Conservation (phyloP, 37 sponge, comb jelly and placozoan genomes). For the Dysidea cf. avara region DNA sequence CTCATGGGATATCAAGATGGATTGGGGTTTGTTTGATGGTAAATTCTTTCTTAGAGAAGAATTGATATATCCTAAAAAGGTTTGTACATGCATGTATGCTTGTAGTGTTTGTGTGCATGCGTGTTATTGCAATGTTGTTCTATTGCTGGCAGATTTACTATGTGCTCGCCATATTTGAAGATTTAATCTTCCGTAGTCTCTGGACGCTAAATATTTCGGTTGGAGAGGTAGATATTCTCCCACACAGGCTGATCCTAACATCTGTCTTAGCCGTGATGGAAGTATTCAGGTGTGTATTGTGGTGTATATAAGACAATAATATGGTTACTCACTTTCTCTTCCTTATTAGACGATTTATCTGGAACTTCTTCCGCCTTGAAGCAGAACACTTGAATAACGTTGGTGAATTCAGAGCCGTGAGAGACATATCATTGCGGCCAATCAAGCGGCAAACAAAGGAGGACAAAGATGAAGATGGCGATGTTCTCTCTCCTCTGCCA, state of each 20-base stretch:
- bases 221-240: constrained; percentile 40
- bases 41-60: constrained; percentile 59
- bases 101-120: not conserved
- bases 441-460: too few relatives aligned
- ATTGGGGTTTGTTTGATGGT: constrained; percentile 85
- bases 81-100: constrained; percentile 17
- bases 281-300: constrained; percentile 46
- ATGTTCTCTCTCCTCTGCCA: too few relatives aligned
- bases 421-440: constrained; percentile 77
- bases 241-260: constrained; percentile 41
- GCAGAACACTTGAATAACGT: constrained; percentile 91
- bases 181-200: constrained; percentile 59
- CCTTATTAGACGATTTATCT: constrained; percentile 60
- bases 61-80: constrained; percentile 72
- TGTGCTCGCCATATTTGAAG: constrained; percentile 62
- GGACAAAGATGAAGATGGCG: constrained; percentile 1
- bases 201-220: constrained; percentile 86
- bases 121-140: not conserved
- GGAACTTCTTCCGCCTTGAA: constrained; percentile 93
- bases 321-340: not conserved
- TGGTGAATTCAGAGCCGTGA: constrained; percentile 83
- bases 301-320: not conserved
- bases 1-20: constrained; percentile 90
- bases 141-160: constrained; percentile 49
- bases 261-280: constrained; percentile 71